phyloP scores from a whole-genome alignment of 1,140 invertebrate genomes.

The Conus ventricosus region DNA sequence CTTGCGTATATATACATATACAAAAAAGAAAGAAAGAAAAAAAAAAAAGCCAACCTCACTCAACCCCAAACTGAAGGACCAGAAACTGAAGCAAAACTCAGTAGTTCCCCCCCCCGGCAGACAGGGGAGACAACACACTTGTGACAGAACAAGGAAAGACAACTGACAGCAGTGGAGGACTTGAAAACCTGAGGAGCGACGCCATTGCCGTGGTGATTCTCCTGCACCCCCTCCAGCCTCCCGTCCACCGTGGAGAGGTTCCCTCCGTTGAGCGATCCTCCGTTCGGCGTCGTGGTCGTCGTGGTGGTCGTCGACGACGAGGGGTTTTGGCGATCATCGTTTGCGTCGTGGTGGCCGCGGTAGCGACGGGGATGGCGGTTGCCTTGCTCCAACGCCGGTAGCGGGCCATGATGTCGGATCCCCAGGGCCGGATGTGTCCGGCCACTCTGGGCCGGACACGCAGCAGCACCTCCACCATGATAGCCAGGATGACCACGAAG shows the following conservation, averaged over 20 bases:
- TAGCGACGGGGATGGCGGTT: background rate
- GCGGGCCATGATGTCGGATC: background rate
- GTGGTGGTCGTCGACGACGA: conserved; percentile 26
- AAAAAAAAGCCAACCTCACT: too few species aligned
- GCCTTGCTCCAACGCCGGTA: conserved; percentile 29
- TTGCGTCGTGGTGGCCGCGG: conserved; percentile 14
- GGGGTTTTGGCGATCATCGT: conserved; percentile 12
- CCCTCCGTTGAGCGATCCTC: background rate
- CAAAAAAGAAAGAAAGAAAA: too few species aligned
- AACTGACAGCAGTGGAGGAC: background rate
- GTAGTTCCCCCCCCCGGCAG: background rate
- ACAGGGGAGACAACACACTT: background rate
- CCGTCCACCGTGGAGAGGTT: background rate
- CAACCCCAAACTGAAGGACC: too few species aligned
- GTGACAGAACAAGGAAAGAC: background rate
- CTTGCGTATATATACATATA: too few species aligned
- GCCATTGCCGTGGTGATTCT: background rate
- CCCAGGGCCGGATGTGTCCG: background rate
- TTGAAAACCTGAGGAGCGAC: background rate
- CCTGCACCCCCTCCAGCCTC: background rate
- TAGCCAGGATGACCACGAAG: conserved; percentile 50
- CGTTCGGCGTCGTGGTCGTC: background rate
- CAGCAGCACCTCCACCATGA: conserved; percentile 48
- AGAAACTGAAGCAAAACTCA: too few species aligned
- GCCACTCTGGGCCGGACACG: conserved; percentile 45